Conservation (phyloP, 1,140 invertebrate genomes). For the Leptinotarsa defecta region DNA sequence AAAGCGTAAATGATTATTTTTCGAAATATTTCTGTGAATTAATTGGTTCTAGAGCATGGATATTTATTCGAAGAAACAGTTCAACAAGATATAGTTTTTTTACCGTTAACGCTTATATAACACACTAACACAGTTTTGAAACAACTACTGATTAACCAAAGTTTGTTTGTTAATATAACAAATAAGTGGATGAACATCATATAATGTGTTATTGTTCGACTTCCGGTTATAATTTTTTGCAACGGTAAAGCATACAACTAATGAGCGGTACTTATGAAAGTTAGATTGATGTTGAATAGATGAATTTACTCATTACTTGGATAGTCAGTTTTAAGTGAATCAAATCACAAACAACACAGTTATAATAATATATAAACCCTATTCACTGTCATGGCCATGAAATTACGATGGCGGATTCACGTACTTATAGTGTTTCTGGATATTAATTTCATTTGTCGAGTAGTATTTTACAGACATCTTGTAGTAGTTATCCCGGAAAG, state of each 20-base stretch:
- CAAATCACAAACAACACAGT: too few species aligned
- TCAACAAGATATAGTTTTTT: not conserved
- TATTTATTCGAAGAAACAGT: not conserved
- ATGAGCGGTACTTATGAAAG: not conserved
- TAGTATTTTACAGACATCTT: too few species aligned
- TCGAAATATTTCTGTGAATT: not conserved
- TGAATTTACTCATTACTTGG: too few species aligned
- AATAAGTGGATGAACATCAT: not conserved
- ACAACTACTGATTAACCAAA: not conserved
- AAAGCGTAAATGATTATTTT: not conserved
- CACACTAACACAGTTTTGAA: slow-evolving; percentile 8
- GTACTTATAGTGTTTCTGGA: too few species aligned
- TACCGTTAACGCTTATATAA: not conserved
- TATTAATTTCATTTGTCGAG: too few species aligned
- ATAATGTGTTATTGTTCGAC: not conserved
- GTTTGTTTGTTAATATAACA: not conserved
- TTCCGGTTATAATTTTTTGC: not conserved
- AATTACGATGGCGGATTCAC: too few species aligned
- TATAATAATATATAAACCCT: too few species aligned
- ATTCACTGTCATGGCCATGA: too few species aligned
- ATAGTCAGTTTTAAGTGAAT: too few species aligned
- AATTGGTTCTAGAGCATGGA: slow-evolving; percentile 3
- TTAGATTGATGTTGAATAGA: not conserved
- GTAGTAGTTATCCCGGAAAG: too few species aligned
- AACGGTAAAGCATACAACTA: not conserved